phyloP scores from a whole-genome alignment of 2,113 vertebrate species.

The Ornithorhynchus anatinus region DNA sequence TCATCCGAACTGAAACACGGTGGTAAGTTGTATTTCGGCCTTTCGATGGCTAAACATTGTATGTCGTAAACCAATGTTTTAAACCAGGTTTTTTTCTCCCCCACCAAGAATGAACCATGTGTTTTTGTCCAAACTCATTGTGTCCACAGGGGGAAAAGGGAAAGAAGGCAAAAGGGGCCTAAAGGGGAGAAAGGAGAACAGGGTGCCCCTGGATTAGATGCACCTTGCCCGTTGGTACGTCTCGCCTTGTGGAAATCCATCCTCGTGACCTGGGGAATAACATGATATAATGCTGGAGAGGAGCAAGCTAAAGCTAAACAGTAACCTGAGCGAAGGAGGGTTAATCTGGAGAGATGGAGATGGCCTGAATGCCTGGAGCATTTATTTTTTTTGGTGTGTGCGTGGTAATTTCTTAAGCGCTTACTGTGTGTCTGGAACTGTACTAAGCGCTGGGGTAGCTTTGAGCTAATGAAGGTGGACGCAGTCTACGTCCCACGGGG shows the following conservation, averaged over 20 bases:
- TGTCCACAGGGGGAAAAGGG: conserved; percentile 99
- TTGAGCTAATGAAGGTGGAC: no score
- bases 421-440: no score
- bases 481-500: no score
- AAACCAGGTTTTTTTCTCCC: conserved; percentile 17
- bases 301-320: conserved; percentile 76
- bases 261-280: conserved; percentile 45
- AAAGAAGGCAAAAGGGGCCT: conserved; percentile 99
- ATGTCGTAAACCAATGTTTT: conserved; percentile 45
- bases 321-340: no score
- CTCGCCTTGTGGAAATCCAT: conserved; percentile 66
- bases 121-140: conserved; percentile 91
- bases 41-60: conserved; percentile 58
- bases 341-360: no score
- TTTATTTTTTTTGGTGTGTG: no score
- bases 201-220: conserved; percentile 99
- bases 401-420: no score
- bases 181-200: conserved; percentile 99
- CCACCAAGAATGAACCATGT: conserved; percentile 67
- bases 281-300: conserved; percentile 62
- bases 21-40: conserved; percentile 80
- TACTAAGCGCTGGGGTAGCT: no score
- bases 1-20: conserved; percentile 59
- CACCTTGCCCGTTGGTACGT: conserved; percentile 99
- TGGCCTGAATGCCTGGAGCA: no score